Base-by-base conservation (phyloP, 2,888 invertebrate species). In the Drosophila sordidula region DNA sequence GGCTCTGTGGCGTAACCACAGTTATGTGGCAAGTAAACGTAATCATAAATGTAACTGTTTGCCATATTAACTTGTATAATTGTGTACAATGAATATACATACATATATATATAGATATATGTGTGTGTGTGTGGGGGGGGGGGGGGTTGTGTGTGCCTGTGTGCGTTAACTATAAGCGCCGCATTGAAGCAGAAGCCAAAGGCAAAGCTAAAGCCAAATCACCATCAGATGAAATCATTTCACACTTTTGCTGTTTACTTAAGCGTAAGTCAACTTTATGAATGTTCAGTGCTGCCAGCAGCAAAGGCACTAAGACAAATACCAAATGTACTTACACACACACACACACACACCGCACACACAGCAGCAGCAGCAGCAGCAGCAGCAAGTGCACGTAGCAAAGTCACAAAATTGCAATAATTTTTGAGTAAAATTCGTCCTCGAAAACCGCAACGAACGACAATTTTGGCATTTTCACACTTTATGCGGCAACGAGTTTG, bases 191-290 rank as follows among this genome's bases (percentile, higher is more conserved):
- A 62, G 52, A 65, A 63, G 52, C 39, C 39, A 57, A 52, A 65
- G 54, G 52, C 32, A 52, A 55, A 57, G 57, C 51, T 45, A 49
- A 63, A 70, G 69, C 82, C 82, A 81, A 84, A 78, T 85, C 85
- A 80, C 80, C 83, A 73, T 80, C 73, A 82, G 80, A 75, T 75
- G 85, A 83, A 83, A 83, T 83, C 82, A 80, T 86, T 83, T 83
- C 80, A 74, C 86, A 83, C 83, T 83, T 83, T 83, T 83, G 67
- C 78, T 76, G 83, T 86, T 86, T 86, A 86, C 83, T 83, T 83
- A 71, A 83, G 86, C 83, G 83, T 83, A 74, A 78, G 76, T 74
- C 83, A 80, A 86, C 73, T 85, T 82, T 85, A 80, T 80, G 80
- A 83, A 85, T 78, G 78, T 47, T 70, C 61, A 64, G 50, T 52